A percentile compares a stretch with the other conserved stretches of the same genome.
phyloP scores from a whole-genome alignment of 2,113 vertebrate species.

The Tor tambroides region DNA sequence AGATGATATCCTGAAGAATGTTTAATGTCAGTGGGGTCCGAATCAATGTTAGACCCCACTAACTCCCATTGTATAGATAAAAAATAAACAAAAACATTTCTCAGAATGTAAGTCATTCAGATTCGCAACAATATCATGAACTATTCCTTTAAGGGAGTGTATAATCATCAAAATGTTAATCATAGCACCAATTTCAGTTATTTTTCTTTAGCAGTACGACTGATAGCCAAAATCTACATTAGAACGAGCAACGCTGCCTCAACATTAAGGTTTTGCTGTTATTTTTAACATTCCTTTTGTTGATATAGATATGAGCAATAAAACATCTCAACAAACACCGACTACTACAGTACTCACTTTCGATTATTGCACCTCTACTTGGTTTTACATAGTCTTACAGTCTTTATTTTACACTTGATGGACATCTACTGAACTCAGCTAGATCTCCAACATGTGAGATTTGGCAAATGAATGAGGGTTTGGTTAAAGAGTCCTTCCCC shows the following conservation, averaged over 20 bases:
- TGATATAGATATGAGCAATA: constrained; percentile 51
- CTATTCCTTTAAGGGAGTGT: not conserved
- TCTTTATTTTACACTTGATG: constrained; percentile 65
- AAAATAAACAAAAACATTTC: not conserved
- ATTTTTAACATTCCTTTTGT: constrained; percentile 55
- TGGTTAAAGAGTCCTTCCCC: constrained; percentile 45
- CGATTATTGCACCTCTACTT: constrained; percentile 74
- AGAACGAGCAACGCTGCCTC: constrained; percentile 60
- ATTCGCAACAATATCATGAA: not conserved
- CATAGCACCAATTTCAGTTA: constrained; percentile 72
- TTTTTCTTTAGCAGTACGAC: not conserved
- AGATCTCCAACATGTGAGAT: constrained; percentile 57
- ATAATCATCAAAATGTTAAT: constrained; percentile 15
- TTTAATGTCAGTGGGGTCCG: not conserved
- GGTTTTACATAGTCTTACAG: constrained; percentile 68
- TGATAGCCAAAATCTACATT: constrained; percentile 44
- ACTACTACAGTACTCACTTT: constrained; percentile 69
- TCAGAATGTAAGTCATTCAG: too few relatives aligned
- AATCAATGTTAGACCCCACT: not conserved
- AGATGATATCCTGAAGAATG: not conserved
- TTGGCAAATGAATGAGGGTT: constrained; percentile 57
- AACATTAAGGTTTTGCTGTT: constrained; percentile 37
- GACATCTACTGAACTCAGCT: constrained; percentile 62
- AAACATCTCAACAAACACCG: constrained; percentile 65
- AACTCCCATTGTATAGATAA: not conserved